phyloP scores from a whole-genome alignment of 2,113 vertebrate genomes.

The Cynocephalus volans region DNA sequence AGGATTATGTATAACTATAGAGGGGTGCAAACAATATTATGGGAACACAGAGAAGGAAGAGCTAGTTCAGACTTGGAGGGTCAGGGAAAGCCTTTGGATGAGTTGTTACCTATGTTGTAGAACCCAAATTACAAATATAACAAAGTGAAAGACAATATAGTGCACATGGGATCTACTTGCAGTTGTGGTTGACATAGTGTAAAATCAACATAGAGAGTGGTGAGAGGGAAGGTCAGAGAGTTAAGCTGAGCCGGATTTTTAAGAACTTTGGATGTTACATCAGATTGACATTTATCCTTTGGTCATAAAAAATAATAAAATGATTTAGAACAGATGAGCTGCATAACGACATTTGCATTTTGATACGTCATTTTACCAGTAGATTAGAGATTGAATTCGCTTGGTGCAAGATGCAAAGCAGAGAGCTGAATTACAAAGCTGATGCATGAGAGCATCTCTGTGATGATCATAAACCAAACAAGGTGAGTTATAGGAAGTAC shows the following conservation, averaged over 20 bases:
- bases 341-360: conserved; percentile 31
- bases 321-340: background rate
- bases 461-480: background rate
- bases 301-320: background rate
- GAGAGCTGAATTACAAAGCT: background rate
- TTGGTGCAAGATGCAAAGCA: background rate
- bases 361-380: background rate
- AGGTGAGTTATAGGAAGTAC: background rate
- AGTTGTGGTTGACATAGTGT: background rate
- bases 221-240: background rate
- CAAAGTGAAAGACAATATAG: background rate
- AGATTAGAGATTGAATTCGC: background rate
- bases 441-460: background rate
- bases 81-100: background rate
- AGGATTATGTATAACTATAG: background rate
- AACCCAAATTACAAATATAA: background rate
- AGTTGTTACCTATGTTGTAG: background rate
- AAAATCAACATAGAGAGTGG: background rate
- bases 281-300: conserved; percentile 34
- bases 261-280: conserved; percentile 21
- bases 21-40: background rate
- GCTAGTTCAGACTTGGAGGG: background rate
- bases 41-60: background rate
- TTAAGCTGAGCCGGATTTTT: background rate
- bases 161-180: background rate